phyloP scores from a whole-genome alignment of 2,888 invertebrate species.

The Sinopyrophorus schimmeli region DNA sequence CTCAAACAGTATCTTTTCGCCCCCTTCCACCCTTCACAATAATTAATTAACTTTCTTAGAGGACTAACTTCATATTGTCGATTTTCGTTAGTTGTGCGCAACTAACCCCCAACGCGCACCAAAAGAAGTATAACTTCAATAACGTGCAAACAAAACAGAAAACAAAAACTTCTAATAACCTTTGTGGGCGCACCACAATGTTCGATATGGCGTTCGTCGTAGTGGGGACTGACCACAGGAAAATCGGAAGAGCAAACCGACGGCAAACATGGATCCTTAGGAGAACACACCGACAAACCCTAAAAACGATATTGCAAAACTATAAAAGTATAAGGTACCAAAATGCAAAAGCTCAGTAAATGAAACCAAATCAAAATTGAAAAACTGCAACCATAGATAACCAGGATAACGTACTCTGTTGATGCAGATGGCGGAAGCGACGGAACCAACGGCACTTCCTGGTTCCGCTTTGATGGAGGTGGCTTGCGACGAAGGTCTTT shows the following conservation, averaged over 20 bases:
- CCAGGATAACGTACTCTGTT: slow-evolving; percentile 48
- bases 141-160: not conserved
- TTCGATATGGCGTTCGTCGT: slow-evolving; percentile 49
- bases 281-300: slow-evolving; percentile 63
- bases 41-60: no score
- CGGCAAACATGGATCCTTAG: slow-evolving; percentile 58
- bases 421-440: slow-evolving; percentile 53
- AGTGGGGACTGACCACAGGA: slow-evolving; percentile 53
- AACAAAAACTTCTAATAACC: slow-evolving; percentile 40
- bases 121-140: no score
- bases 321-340: no score
- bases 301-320: slow-evolving; percentile 41
- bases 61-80: no score
- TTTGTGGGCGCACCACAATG: slow-evolving; percentile 44
- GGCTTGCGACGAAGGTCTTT: slow-evolving; percentile 58
- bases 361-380: not conserved
- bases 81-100: no score
- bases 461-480: slow-evolving; percentile 62
- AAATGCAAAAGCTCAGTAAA: not conserved
- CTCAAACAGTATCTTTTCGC: no score
- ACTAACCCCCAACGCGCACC: no score
- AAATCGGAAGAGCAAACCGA: slow-evolving; percentile 56
- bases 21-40: no score
- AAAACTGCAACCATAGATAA: not conserved
- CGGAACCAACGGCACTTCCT: slow-evolving; percentile 56